Percentiles rank a stretch among this genome's conserved stretches.
Conservation (phyloP, 1,140 invertebrate species). For the Lucilia cuprina region DNA sequence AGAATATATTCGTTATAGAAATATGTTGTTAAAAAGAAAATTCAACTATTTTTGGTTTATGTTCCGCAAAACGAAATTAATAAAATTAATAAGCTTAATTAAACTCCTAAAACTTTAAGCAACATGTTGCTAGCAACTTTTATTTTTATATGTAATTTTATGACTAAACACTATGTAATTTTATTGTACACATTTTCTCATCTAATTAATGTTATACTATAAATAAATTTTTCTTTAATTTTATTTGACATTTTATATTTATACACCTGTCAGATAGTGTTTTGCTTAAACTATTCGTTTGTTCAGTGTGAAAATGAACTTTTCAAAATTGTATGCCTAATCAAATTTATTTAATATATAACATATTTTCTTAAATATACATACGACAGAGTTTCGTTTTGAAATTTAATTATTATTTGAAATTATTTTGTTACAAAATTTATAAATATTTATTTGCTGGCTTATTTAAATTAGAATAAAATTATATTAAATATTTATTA, state of each 20-base stretch:
- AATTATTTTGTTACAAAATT: not conserved
- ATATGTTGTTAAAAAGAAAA: not conserved
- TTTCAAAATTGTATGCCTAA: not conserved
- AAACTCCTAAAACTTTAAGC: not conserved
- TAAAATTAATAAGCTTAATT: too few species aligned
- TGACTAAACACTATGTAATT: not conserved
- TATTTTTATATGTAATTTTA: not conserved
- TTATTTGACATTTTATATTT: constrained; percentile 14
- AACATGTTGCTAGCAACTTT: not conserved
- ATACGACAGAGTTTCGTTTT: too few species aligned
- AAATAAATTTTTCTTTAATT: not conserved
- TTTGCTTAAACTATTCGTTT: not conserved
- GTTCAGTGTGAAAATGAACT: not conserved
- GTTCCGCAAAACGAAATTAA: too few species aligned
- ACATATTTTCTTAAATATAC: too few species aligned
- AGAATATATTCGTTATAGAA: not conserved
- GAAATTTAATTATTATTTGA: not conserved
- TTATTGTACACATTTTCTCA: not conserved
- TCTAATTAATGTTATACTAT: not conserved
- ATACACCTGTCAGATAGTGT: not conserved
- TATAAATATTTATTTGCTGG: not conserved
- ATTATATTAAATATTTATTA: not conserved
- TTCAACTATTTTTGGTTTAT: not conserved
- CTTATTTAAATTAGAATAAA: not conserved
- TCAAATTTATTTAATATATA: not conserved